Percentiles rank a stretch among this genome's conserved stretches.
Conservation (phyloP, 2,797 vertebrate species). For the Muraenolepis orangiensis region DNA sequence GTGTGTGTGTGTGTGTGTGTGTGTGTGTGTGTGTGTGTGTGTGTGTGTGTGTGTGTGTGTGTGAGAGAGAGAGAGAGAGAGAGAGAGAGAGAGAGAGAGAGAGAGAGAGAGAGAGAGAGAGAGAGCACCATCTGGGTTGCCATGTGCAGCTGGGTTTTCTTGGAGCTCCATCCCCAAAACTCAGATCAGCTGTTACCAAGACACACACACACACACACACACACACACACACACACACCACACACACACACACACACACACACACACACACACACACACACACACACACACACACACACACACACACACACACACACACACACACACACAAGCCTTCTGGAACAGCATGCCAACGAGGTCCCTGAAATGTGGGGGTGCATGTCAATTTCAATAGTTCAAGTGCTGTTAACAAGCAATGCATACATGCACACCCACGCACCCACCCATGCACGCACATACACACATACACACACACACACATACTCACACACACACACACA, state of each 20-base stretch:
- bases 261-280: background rate
- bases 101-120: constrained; percentile 11
- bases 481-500: constrained; percentile 8
- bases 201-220: constrained; percentile 5
- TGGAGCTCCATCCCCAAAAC: constrained; percentile 33
- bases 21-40: background rate
- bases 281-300: constrained; percentile 7
- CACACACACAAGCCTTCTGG: background rate
- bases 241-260: background rate
- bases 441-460: too few species aligned
- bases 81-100: too few species aligned
- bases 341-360: background rate
- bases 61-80: too few species aligned
- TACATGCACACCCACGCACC: too few species aligned
- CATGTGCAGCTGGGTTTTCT: constrained; percentile 26
- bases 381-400: constrained; percentile 9
- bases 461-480: constrained; percentile 1
- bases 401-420: constrained; percentile 14
- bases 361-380: background rate
- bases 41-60: constrained; percentile 8
- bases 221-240: background rate
- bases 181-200: constrained; percentile 67
- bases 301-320: constrained; percentile 2
- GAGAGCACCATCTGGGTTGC: constrained; percentile 49
- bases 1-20: background rate